phyloP scores from a whole-genome alignment of 2,888 invertebrate genomes.

The Miltochrista miniata region DNA sequence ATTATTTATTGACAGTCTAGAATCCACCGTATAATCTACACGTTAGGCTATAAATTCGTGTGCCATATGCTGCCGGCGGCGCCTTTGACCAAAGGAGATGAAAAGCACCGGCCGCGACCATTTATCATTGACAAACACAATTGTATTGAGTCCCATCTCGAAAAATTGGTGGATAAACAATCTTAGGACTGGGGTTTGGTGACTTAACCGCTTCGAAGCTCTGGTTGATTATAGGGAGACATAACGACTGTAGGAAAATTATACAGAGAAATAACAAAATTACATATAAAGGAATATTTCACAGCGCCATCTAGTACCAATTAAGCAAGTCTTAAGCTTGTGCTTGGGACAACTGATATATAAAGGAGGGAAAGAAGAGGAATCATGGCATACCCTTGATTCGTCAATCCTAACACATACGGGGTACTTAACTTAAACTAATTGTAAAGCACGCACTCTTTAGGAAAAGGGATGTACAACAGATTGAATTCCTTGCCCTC shows the following conservation, averaged over 20 bases:
- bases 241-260: constrained; percentile 11
- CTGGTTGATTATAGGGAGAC: constrained; percentile 35
- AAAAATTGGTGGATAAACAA: constrained; percentile 80
- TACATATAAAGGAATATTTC: too few relatives aligned
- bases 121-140: constrained; percentile 84
- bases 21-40: constrained; percentile 36
- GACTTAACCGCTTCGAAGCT: constrained; percentile 43
- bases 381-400: too few relatives aligned
- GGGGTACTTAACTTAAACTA: too few relatives aligned
- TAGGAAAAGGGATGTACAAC: too few relatives aligned
- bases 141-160: constrained; percentile 77
- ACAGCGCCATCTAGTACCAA: too few relatives aligned
- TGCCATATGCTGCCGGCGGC: constrained; percentile 52
- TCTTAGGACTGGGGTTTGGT: constrained; percentile 62
- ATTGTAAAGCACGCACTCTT: too few relatives aligned
- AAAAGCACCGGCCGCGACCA: constrained; percentile 79
- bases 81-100: constrained; percentile 77
- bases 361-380: too few relatives aligned
- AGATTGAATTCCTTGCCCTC: too few relatives aligned
- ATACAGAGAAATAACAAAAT: too few relatives aligned
- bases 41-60: constrained; percentile 42
- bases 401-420: too few relatives aligned
- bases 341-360: too few relatives aligned
- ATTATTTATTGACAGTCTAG: constrained; percentile 60
- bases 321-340: too few relatives aligned